Percentiles rank a stretch among this genome's conserved stretches.
These are phyloP conservation scores for Lerista edwardsae DNA, from an alignment of 2,797 vertebrate genomes.

Conservation along the genomic window DNA sequence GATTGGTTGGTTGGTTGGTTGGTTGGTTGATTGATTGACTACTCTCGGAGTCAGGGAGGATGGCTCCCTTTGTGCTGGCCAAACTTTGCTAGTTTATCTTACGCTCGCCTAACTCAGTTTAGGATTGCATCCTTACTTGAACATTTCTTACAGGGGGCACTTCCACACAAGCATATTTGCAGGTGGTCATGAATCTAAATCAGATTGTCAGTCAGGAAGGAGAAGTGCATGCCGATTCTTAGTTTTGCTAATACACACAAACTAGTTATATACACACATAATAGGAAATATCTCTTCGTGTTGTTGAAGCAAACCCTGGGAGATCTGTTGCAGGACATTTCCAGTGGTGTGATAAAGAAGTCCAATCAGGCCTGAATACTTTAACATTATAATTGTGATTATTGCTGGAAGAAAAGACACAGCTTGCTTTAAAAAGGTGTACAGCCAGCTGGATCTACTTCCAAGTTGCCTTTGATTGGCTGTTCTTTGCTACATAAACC, in stretches of 20 bases:
- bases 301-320: neutral
- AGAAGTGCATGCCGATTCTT: neutral
- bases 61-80: too few relatives aligned
- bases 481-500: neutral
- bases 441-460: neutral
- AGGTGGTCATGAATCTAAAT: neutral
- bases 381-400: neutral
- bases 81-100: too few relatives aligned
- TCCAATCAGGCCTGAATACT: neutral
- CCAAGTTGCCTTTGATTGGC: neutral
- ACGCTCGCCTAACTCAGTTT: too few relatives aligned
- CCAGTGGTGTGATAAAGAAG: neutral
- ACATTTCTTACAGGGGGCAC: neutral
- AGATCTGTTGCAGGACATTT: neutral
- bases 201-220: neutral
- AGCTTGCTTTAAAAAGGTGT: neutral
- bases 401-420: neutral
- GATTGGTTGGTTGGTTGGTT: too few relatives aligned
- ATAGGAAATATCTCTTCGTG: neutral
- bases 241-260: neutral
- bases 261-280: neutral
- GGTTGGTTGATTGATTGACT: too few relatives aligned
- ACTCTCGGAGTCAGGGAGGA: too few relatives aligned
- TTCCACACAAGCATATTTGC: neutral
- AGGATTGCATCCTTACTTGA: too few relatives aligned